Evolutionary conservation across 2,888 invertebrate species (phyloP).

Genomic region (Helleia helle): DNA sequence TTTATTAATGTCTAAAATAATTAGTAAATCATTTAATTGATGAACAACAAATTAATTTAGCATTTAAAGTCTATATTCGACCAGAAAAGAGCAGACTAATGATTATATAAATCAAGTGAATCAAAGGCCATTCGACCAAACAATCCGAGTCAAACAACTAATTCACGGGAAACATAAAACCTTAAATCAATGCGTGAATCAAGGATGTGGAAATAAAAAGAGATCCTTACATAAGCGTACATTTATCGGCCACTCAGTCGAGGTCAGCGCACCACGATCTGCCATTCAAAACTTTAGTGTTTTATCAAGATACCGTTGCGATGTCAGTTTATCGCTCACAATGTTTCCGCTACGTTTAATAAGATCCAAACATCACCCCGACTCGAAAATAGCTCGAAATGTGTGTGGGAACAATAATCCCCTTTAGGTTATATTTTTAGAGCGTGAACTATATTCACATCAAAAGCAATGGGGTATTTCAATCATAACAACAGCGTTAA

Average conservation of each 20-base stretch:
- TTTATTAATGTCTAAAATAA: too few relatives aligned
- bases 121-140: too few relatives aligned
- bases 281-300: constrained; percentile 44
- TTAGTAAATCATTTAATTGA: too few relatives aligned
- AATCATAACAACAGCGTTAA: constrained; percentile 41
- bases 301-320: constrained; percentile 56
- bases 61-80: too few relatives aligned
- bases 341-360: neutral
- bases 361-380: neutral
- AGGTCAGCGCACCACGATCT: constrained; percentile 50
- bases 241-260: constrained; percentile 42
- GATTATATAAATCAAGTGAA: too few relatives aligned
- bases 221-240: too few relatives aligned
- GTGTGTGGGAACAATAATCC: constrained; percentile 20
- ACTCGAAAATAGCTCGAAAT: constrained; percentile 10
- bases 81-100: too few relatives aligned
- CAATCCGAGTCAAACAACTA: constrained; percentile 6
- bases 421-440: constrained; percentile 24
- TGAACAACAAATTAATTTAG: too few relatives aligned
- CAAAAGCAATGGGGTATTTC: constrained; percentile 40
- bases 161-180: neutral
- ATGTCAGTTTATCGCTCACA: too few relatives aligned
- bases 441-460: constrained; percentile 21
- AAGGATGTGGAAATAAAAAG: constrained; percentile 24
- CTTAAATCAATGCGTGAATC: neutral